Percentiles rank a stretch among this genome's conserved stretches.
These are phyloP conservation scores for Stigmatopora nigra DNA, from an alignment of 2,113 vertebrate genomes.

Conservation along the genomic window DNA sequence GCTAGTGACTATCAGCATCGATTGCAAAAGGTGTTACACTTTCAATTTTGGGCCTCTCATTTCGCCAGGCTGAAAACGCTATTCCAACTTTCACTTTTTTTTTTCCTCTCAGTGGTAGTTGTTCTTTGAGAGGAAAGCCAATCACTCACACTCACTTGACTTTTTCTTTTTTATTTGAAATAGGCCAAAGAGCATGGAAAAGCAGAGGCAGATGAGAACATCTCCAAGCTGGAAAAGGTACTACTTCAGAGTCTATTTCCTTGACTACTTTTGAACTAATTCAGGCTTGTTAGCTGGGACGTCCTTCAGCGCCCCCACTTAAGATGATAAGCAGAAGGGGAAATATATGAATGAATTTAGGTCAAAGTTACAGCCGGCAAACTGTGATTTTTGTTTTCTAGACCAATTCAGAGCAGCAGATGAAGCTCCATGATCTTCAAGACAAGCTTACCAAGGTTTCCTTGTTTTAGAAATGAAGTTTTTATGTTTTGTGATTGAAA, in stretches of 20 bases:
- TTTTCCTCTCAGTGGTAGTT: neutral
- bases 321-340: too few species aligned
- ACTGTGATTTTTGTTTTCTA: slow-evolving; percentile 44
- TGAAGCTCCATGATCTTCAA: slow-evolving; percentile 90
- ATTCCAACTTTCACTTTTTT: neutral
- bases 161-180: slow-evolving; percentile 22
- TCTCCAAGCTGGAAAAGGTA: slow-evolving; percentile 91
- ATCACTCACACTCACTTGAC: neutral
- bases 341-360: neutral
- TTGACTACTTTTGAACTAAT: neutral
- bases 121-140: neutral
- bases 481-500: neutral
- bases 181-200: slow-evolving; percentile 95
- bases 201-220: slow-evolving; percentile 82
- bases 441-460: slow-evolving; percentile 91
- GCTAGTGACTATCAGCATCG: slow-evolving; percentile 87
- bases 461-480: slow-evolving; percentile 19
- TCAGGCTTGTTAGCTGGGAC: too few species aligned
- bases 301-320: too few species aligned
- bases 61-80: neutral
- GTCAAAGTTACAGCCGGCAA: neutral
- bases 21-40: slow-evolving; percentile 80
- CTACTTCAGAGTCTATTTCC: neutral
- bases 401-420: slow-evolving; percentile 89
- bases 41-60: neutral